Base-by-base conservation (phyloP, 1,140 invertebrate genomes). In the Ceratosolen fusciceps region DNA sequence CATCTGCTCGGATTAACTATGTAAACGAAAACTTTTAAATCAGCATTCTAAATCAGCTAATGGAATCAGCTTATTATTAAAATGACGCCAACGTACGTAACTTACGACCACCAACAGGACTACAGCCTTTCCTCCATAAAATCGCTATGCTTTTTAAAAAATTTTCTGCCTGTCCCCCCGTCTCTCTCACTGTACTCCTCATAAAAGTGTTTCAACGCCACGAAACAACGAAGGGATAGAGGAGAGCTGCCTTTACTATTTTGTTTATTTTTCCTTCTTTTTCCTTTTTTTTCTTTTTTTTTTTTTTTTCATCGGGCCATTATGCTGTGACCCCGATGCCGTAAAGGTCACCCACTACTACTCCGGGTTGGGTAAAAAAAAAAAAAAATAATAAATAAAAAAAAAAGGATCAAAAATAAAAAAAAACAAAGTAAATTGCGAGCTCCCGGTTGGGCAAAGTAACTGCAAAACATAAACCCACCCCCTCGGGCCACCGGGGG, bases 41-140 rank as follows among this genome's bases (percentile, higher is more conserved):
- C 54, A 72, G 56, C 72, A 72, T 78, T 78, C 68, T 49, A 78
- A 78, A 78, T 78, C 76, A 71, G 39, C 37, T 78, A 77, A 77
- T 77, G 65, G 65, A 77, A 77, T 77, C 65, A 70, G 65, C 37
- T 49, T 62, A 24, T 74, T 62, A 24, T 74, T 74, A 74, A 74
- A 47, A 74, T 43, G 60, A 74, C 0, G 21, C 37, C 14, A 74
- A 62, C 31, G 12, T 65, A 62, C 31, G 12, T 65, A 37, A n/a
- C 60, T 37, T 37, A 65, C 7, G 10, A 37, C 31, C 31, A 65
- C 31, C 16, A 65, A 16, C 21, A 19, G 16, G 34, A n/a, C n/a
- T n/a, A n/a, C n/a, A n/a, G n/a, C n/a, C n/a, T n/a, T n/a, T n/a
- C n/a, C n/a, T n/a, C n/a, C n/a, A n/a, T n/a, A n/a, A n/a, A n/a